Evolutionary conservation across 2,113 vertebrate species (phyloP).

Genomic region (Holacanthus passer): DNA sequence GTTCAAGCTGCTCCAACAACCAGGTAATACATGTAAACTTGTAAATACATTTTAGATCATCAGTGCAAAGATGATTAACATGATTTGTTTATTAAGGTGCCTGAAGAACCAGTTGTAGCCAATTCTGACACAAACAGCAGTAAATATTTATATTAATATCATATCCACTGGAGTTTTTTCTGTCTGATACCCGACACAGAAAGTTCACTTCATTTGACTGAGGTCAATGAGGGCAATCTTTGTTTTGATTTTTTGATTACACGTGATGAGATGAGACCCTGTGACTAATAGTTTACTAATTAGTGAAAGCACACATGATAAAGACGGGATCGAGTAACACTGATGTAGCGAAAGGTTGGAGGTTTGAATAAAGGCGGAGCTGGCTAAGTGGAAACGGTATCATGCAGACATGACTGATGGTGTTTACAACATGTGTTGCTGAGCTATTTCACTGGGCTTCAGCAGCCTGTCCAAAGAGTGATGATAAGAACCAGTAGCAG

Average conservation of each 20-base stretch:
- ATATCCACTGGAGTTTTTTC: slow-evolving; percentile 1
- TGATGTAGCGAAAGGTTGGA: neutral
- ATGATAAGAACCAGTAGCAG: slow-evolving; percentile 58
- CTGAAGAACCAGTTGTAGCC: neutral
- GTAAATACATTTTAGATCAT: neutral
- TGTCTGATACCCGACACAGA: neutral
- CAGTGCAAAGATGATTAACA: neutral
- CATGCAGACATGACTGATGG: slow-evolving; percentile 27
- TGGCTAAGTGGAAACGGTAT: slow-evolving; percentile 25
- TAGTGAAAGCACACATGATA: neutral
- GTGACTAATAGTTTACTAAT: neutral
- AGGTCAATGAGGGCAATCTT: neutral
- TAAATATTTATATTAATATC: neutral
- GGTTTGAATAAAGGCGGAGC: slow-evolving; percentile 7
- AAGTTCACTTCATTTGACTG: neutral
- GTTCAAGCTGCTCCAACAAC: neutral
- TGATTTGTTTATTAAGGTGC: neutral
- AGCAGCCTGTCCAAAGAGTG: slow-evolving; percentile 28
- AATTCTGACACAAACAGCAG: neutral
- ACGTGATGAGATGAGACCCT: neutral
- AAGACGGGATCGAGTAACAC: neutral
- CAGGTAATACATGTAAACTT: neutral
- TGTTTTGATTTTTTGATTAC: slow-evolving; percentile 2
- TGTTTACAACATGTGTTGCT: slow-evolving; percentile 37
- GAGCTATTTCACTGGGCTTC: slow-evolving; percentile 27